Conservation (phyloP, 2,888 invertebrate genomes). For the Tridacna crocea region DNA sequence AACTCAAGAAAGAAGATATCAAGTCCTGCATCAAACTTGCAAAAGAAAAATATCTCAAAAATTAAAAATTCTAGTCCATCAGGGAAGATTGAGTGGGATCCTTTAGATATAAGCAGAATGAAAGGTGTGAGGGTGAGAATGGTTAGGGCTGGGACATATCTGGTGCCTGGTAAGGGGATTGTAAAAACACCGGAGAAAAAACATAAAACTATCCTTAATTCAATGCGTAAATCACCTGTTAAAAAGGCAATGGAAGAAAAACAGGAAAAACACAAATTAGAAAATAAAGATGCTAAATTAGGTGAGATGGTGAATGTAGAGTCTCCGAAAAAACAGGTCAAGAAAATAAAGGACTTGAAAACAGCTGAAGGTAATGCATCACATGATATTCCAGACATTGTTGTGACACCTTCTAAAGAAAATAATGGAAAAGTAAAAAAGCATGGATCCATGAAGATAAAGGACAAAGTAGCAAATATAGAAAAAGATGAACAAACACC, state of each 20-base stretch:
- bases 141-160: conserved; percentile 10
- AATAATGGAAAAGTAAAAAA: neutral
- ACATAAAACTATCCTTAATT: conserved; percentile 16
- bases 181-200: conserved; percentile 21
- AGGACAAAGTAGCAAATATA: neutral
- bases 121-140: conserved; percentile 13
- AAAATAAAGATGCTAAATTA: neutral
- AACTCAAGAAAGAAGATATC: neutral
- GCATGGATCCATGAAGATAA: conserved; percentile 20
- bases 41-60: neutral
- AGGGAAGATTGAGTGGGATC: neutral
- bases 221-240: conserved; percentile 19
- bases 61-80: neutral
- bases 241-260: conserved; percentile 23
- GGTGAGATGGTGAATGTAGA: neutral
- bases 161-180: conserved; percentile 10
- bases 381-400: conserved; percentile 7
- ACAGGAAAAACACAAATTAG: neutral
- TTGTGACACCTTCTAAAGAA: conserved; percentile 29
- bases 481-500: neutral
- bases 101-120: conserved; percentile 2
- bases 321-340: neutral
- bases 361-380: conserved; percentile 5
- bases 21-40: neutral
- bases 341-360: neutral